Base-by-base conservation (phyloP, 2,113 vertebrate species). In the Eurystomus gularis region DNA sequence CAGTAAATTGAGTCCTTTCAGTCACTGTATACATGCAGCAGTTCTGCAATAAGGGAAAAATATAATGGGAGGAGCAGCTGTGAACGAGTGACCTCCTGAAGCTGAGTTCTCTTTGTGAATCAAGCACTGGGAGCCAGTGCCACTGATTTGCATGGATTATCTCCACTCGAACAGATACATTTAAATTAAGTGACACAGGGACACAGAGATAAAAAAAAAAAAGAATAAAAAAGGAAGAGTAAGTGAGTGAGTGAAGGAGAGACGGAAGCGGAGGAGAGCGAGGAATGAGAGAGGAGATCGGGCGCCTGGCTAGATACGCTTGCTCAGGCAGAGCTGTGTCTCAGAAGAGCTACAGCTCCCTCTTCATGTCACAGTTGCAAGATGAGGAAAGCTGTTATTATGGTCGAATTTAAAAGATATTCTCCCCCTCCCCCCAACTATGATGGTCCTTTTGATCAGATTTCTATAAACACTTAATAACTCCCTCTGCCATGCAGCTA, bases 111-210 rank as follows among this genome's bases (percentile, higher is more conserved):
- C 98, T 98, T 98, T 99, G 98, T 99, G 98, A 99, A 98, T 99
- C 98, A 97, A 98, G 98, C 98, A 98, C 97, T 97, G 98, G 97
- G 97, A 98, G 97, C 98, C 98, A 98, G 97, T 97, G 98, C 98
- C 98, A 97, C 98, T 98, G 98, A 99, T 99, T 99, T 99, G 98
- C 99, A 99, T 99, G 98, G 99, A 99, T 99, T 99, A 99, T 98
- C 98, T 98, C 98, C 98, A 98, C 98, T 98, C 99, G 98, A 99
- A 98, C 98, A 99, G 98, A 99, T 98, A 99, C 98, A 98, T 99
- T 98, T 99, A 98, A 99, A 99, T 98, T 98, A 98, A 98, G 98
- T 98, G 98, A 98, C 98, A 98, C 97, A 94, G 98, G 98, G 97
- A 98, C 97, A 97, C 97, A 60, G 97, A 98, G 68, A 83, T 44